Evolutionary conservation across 2,797 vertebrate species (phyloP).

Genomic region (Chelon labrosus): DNA sequence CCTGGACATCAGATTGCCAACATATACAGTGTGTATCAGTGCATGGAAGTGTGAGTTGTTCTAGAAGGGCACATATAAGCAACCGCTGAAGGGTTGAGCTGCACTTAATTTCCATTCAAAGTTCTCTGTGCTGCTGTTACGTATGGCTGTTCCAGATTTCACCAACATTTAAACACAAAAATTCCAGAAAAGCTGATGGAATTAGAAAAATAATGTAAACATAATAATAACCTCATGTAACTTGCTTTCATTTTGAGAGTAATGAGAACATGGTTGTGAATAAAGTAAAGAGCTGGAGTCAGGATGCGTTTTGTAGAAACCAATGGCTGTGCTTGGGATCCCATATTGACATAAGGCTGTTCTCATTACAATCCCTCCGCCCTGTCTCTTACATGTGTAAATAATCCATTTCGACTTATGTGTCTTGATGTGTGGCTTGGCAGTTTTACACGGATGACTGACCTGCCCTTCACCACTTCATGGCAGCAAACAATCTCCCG

Average conservation of each 20-base stretch:
- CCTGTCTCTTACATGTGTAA: conserved; percentile 40
- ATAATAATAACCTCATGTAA: no score
- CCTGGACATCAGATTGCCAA: neutral
- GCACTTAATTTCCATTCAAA: no score
- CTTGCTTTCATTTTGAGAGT: neutral
- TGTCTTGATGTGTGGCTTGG: conserved; percentile 51
- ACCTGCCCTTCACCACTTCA: conserved; percentile 45
- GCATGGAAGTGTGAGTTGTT: conserved; percentile 25
- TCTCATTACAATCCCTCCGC: conserved; percentile 36
- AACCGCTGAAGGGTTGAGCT: neutral
- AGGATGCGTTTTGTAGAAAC: no score
- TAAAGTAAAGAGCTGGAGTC: neutral
- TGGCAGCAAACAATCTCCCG: conserved; percentile 28
- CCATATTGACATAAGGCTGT: conserved; percentile 32
- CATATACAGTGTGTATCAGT: conserved; percentile 1
- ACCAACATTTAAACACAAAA: neutral
- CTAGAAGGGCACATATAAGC: neutral
- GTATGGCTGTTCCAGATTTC: neutral
- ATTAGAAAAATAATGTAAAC: neutral
- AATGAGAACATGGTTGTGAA: neutral
- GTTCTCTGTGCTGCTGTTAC: conserved; percentile 6
- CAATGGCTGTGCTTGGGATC: no score
- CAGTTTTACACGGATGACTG: conserved; percentile 53
- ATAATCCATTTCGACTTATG: conserved; percentile 59
- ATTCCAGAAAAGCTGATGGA: neutral